phyloP scores from a whole-genome alignment of 2,797 vertebrate species.

The Notoglanidium macrostoma region DNA sequence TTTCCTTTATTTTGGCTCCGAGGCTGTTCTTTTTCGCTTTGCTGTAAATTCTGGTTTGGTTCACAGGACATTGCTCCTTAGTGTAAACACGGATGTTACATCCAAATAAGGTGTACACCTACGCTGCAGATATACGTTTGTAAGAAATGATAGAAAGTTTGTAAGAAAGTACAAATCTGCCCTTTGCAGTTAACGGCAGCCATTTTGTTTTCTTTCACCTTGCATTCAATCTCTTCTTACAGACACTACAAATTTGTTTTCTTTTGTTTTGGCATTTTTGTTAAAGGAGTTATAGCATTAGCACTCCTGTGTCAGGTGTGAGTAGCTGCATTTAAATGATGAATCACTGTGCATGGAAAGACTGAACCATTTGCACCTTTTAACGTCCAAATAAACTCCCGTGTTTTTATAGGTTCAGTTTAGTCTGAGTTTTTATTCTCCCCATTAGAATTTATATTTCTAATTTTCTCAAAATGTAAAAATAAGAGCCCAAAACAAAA shows the following conservation, averaged over 20 bases:
- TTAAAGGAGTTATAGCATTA: neutral
- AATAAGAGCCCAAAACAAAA: neutral
- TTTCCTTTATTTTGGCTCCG: neutral
- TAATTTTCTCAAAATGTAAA: neutral
- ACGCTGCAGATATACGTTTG: neutral
- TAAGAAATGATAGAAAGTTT: neutral
- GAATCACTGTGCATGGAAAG: neutral
- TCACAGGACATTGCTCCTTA: neutral
- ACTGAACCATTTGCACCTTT: neutral
- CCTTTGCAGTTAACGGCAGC: neutral
- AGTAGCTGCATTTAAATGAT: slow-evolving; percentile 6
- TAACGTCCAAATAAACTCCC: neutral
- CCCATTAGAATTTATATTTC: neutral
- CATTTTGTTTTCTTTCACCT: neutral
- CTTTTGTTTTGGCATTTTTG: neutral
- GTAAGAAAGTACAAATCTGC: neutral
- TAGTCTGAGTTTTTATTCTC: neutral
- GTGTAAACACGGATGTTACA: neutral
- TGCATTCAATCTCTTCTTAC: neutral
- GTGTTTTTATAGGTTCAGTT: neutral
- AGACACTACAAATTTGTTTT: neutral
- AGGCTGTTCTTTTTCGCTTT: neutral
- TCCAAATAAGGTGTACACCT: neutral
- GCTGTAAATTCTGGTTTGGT: neutral
- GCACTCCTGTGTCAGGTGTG: neutral